A percentile compares a stretch with the other conserved stretches of the same genome.
These are phyloP conservation scores for Mirounga angustirostris DNA, from an alignment of 2,113 vertebrate species.

Conservation along the genomic window DNA sequence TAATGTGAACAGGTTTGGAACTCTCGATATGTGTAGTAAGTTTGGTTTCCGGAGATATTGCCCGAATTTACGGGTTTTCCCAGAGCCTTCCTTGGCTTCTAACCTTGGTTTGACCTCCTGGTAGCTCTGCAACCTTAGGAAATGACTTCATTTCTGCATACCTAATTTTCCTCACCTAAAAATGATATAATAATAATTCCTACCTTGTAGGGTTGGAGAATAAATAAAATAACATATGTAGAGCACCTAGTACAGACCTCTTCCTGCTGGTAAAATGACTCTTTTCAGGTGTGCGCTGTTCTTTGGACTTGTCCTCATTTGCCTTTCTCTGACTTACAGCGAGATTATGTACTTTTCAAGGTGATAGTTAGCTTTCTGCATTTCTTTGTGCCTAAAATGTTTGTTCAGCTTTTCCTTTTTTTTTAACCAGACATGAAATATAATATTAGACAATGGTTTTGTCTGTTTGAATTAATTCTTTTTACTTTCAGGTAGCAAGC, in stretches of 20 bases:
- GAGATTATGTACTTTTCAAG: background rate
- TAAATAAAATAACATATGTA: background rate
- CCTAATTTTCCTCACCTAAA: background rate
- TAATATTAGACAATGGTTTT: background rate
- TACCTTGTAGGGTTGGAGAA: background rate
- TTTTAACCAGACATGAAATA: background rate
- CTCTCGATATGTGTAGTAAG: background rate
- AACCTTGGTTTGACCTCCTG: background rate
- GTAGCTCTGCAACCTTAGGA: background rate
- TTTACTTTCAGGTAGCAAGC: background rate
- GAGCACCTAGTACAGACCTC: too few species aligned
- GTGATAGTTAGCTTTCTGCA: background rate
- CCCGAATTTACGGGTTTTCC: background rate
- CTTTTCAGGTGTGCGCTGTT: rapidly evolving
- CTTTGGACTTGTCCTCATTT: background rate
- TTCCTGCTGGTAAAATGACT: rapidly evolving
- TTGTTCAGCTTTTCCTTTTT: background rate
- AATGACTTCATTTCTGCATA: background rate
- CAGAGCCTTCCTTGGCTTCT: background rate
- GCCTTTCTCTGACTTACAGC: background rate
- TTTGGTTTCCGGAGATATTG: background rate
- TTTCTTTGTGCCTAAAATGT: conserved; percentile 18
- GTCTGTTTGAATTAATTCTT: background rate
- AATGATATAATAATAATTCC: background rate
- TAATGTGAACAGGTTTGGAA: background rate